Evolutionary conservation across 92 coral and sea anemone genomes (phyloP).

Genomic region (Metridium senile): DNA sequence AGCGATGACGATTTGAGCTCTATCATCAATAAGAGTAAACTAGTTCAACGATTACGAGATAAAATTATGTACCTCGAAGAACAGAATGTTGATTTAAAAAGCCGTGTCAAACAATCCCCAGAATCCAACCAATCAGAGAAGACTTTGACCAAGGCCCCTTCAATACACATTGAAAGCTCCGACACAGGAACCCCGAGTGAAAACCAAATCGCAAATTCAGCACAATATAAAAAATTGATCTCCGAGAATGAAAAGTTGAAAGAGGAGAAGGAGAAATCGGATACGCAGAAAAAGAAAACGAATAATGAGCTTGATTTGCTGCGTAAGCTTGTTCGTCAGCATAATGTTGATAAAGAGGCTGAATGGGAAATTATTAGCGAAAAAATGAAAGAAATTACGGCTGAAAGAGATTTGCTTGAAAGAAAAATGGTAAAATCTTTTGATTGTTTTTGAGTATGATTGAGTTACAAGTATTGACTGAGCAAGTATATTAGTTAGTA

Average conservation of each 20-base stretch:
- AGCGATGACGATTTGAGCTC: slow-evolving; percentile 59
- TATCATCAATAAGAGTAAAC: slow-evolving; percentile 64
- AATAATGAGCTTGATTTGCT: slow-evolving; percentile 77
- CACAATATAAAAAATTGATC: slow-evolving; percentile 53
- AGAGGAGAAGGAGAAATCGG: slow-evolving; percentile 55
- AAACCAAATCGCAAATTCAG: slow-evolving; percentile 56
- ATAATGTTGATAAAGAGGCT: slow-evolving; percentile 80
- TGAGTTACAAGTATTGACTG: no score
- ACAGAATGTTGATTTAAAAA: slow-evolving; percentile 52
- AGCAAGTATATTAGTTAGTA: no score
- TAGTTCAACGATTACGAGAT: slow-evolving; percentile 68
- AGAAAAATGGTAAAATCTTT: slow-evolving; percentile 42
- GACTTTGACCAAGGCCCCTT: slow-evolving; percentile 46
- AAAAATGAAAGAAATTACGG: slow-evolving; percentile 73
- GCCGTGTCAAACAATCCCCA: slow-evolving; percentile 18
- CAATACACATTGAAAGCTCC: slow-evolving; percentile 48
- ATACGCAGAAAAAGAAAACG: slow-evolving; percentile 67
- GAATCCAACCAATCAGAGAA: slow-evolving; percentile 26
- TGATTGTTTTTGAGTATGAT: no score
- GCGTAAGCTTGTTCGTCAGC: slow-evolving; percentile 84
- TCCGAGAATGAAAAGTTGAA: slow-evolving; percentile 59
- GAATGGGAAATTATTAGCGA: slow-evolving; percentile 87
- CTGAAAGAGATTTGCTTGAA: slow-evolving; percentile 67
- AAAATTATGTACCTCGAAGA: slow-evolving; percentile 75
- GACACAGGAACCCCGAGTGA: slow-evolving; percentile 42